Conservation (phyloP, 2,113 vertebrate species). For the Podarcis muralis region DNA sequence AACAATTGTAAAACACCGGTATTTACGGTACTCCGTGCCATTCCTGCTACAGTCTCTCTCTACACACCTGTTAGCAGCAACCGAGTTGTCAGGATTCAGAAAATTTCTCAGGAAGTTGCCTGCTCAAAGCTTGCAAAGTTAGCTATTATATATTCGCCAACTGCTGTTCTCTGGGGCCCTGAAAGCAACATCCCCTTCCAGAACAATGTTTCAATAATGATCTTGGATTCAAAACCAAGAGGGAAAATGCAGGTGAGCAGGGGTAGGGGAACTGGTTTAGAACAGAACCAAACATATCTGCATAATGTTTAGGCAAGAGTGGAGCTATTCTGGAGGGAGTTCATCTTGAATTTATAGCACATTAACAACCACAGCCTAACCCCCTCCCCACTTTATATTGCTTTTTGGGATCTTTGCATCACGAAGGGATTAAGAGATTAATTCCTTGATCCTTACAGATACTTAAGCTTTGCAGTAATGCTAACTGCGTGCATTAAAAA, state of each 20-base stretch:
- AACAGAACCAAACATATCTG: slow-evolving; percentile 56
- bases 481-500: not conserved
- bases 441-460: not conserved
- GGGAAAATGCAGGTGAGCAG: slow-evolving; percentile 8
- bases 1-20: slow-evolving; percentile 18
- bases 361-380: not conserved
- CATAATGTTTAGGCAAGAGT: slow-evolving; percentile 41
- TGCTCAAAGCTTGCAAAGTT: not conserved
- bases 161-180: slow-evolving; percentile 10
- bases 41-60: not conserved
- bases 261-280: slow-evolving; percentile 23
- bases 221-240: slow-evolving; percentile 30
- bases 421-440: not conserved
- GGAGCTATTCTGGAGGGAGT: slow-evolving; percentile 33
- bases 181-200: slow-evolving; percentile 32
- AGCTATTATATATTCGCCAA: slow-evolving; percentile 22
- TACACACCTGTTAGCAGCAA: not conserved
- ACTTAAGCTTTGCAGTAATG: not conserved
- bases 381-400: not conserved
- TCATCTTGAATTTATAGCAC: slow-evolving; percentile 41
- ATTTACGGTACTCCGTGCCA: not conserved
- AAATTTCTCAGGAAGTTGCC: not conserved
- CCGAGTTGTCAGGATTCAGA: not conserved
- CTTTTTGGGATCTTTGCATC: not conserved
- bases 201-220: slow-evolving; percentile 37